Evolutionary conservation across 2,797 vertebrate genomes (phyloP).

Genomic region (Dendrocincla fuliginosa): DNA sequence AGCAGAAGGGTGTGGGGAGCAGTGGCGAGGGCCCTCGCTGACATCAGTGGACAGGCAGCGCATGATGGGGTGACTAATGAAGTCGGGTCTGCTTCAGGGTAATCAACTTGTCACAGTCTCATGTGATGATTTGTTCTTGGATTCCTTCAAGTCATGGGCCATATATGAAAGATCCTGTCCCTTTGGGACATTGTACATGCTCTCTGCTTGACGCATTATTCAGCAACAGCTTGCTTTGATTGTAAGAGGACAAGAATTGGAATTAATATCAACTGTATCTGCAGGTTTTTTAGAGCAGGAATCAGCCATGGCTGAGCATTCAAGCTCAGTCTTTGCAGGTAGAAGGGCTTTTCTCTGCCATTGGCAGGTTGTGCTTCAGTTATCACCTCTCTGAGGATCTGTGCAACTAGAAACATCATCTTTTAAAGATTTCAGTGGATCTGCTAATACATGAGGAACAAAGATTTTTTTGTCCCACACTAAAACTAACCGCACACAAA

Average conservation of each 20-base stretch:
- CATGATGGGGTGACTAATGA: slow-evolving; percentile 63
- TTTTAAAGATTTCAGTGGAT: not conserved
- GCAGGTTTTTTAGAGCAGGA: not conserved
- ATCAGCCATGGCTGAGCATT: not conserved
- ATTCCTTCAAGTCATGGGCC: not conserved
- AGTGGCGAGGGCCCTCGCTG: not conserved
- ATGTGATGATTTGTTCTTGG: slow-evolving; percentile 35
- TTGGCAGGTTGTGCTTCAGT: not conserved
- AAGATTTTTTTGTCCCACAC: not conserved
- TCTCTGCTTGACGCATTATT: not conserved
- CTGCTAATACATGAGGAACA: not conserved
- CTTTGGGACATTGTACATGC: not conserved
- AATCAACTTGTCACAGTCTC: slow-evolving; percentile 12
- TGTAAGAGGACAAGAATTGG: not conserved
- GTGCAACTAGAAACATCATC: not conserved
- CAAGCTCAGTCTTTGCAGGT: not conserved
- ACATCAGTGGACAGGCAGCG: slow-evolving; percentile 18
- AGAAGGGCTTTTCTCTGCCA: not conserved
- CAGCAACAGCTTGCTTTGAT: slow-evolving; percentile 11
- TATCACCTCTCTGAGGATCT: not conserved
- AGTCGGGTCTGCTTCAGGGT: slow-evolving; percentile 7
- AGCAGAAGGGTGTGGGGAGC: slow-evolving; percentile 56
- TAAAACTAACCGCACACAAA: not conserved
- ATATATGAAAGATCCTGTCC: not conserved
- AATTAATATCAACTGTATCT: slow-evolving; percentile 6